Conservation (phyloP, 2,888 invertebrate genomes). For the Atherix ibis region DNA sequence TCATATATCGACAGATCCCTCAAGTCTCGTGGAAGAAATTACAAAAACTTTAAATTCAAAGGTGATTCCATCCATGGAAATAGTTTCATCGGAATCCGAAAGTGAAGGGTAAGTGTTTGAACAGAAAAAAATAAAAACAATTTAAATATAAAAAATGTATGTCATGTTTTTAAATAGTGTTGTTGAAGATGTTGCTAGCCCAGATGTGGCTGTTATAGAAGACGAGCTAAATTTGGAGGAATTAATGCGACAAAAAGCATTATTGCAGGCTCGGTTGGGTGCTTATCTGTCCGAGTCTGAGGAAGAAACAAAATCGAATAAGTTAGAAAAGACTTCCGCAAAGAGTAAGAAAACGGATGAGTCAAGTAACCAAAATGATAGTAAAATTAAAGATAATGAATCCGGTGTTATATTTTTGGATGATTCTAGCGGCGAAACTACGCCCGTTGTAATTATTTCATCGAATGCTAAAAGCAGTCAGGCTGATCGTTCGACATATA, state of each 20-base stretch:
- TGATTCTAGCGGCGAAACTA: constrained; percentile 45
- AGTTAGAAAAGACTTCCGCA: constrained; percentile 11
- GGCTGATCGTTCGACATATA: background rate
- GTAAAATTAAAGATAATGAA: constrained; percentile 28
- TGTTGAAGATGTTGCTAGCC: constrained; percentile 48
- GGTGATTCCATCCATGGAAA: constrained; percentile 36
- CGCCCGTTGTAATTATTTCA: constrained; percentile 24
- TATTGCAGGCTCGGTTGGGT: constrained; percentile 60
- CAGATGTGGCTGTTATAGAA: constrained; percentile 60
- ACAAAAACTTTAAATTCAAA: constrained; percentile 32
- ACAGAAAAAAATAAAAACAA: background rate
- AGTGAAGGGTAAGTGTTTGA: constrained; percentile 37
- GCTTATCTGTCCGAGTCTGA: constrained; percentile 58
- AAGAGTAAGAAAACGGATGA: constrained; percentile 11
- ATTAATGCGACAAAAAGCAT: constrained; percentile 75
- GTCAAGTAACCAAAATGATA: constrained; percentile 26
- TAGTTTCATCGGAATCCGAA: constrained; percentile 52
- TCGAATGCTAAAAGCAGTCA: constrained; percentile 17
- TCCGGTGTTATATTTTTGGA: constrained; percentile 46
- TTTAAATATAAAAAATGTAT: background rate
- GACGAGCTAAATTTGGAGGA: constrained; percentile 79
- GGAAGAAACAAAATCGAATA: constrained; percentile 34
- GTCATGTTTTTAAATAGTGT: constrained; percentile 19
- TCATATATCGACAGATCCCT: constrained; percentile 32
- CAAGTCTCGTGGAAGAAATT: constrained; percentile 35